Base-by-base conservation (phyloP, 2,888 invertebrate species). In the Pseudoips prasinana region DNA sequence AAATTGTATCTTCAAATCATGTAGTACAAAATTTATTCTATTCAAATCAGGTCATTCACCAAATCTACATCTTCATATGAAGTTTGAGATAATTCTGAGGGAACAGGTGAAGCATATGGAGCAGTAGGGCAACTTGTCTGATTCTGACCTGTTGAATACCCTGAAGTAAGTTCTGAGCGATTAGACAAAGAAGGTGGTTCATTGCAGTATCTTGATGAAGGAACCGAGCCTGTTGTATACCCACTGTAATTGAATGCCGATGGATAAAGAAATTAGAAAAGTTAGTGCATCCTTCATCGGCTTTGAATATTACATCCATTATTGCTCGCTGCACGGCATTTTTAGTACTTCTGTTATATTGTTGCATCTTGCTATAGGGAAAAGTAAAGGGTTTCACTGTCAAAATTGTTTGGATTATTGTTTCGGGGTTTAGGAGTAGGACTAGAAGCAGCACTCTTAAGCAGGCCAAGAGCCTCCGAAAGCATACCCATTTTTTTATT, bases 371-470 rank as follows among this genome's bases (percentile, higher is more conserved):
- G 36, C 32, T 32, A 36, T 32, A 36, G 36, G 36, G 39, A 36
- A 40, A 40, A 35, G 40, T 36, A 40, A 39, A 35, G 24, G 39
- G 39, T 35, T 39, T 35, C 35, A 35, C 10, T 35, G 35, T 40
- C 35, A 31, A 40, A 40, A 40, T 29, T 31, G 8, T 40, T 40
- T 35, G 35, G 31, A 36, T 33, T 40, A 40, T 40, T 40, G 35
- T 40, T 40, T 36, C 35, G 39, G 35, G 39, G 39, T 40, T 40
- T 35, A 25, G 35, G 39, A 39, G 39, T 40, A 40, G 39, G 35
- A 40, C 24, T 40, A 40, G 39, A 40, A 40, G 35, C 35, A 39
- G 10, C 39, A 39, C 35, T 39, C 34, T 39, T 35, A 33, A 33
- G 36, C 40, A 40, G 10, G 35, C 31, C 35, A 40, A 40, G 39